Evolutionary conservation across 1,140 invertebrate genomes (phyloP).

Genomic region (Thaumetopoea pityocampa): DNA sequence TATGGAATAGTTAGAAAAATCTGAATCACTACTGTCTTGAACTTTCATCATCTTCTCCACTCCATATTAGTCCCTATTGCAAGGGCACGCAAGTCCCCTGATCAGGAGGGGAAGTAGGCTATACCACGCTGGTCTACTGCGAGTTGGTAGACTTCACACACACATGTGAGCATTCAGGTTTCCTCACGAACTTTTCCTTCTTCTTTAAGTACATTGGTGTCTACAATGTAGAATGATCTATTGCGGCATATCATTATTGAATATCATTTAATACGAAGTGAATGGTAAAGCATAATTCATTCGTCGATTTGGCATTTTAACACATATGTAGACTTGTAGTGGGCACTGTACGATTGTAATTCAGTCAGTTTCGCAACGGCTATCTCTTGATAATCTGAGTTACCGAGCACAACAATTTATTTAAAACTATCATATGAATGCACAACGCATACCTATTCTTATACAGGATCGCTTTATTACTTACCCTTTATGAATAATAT

Average conservation of each 20-base stretch:
- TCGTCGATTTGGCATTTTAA: constrained; percentile 13
- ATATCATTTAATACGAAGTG: constrained; percentile 9
- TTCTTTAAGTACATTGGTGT: constrained; percentile 1
- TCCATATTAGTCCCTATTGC: too few species aligned
- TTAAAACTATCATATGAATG: constrained; percentile 8
- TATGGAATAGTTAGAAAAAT: background rate
- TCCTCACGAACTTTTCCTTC: too few species aligned
- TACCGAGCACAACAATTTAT: constrained; percentile 18
- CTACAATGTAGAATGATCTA: too few species aligned
- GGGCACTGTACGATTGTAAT: constrained; percentile 14
- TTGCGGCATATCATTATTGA: constrained; percentile 2
- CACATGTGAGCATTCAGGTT: too few species aligned
- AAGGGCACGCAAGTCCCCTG: too few species aligned
- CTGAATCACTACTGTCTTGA: too few species aligned
- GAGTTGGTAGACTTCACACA: too few species aligned
- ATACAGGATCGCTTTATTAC: constrained; percentile 36
- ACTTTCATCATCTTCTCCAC: too few species aligned
- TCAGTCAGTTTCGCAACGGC: constrained; percentile 15
- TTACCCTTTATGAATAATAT: constrained; percentile 53
- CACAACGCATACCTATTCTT: constrained; percentile 16
- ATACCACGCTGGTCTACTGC: too few species aligned
- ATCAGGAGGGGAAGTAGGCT: too few species aligned
- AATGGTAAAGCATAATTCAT: constrained; percentile 10
- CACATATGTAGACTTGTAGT: constrained; percentile 8
- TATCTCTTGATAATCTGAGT: constrained; percentile 18